Conservation (phyloP, 1,140 invertebrate genomes). For the Tigriopus japonicus region DNA sequence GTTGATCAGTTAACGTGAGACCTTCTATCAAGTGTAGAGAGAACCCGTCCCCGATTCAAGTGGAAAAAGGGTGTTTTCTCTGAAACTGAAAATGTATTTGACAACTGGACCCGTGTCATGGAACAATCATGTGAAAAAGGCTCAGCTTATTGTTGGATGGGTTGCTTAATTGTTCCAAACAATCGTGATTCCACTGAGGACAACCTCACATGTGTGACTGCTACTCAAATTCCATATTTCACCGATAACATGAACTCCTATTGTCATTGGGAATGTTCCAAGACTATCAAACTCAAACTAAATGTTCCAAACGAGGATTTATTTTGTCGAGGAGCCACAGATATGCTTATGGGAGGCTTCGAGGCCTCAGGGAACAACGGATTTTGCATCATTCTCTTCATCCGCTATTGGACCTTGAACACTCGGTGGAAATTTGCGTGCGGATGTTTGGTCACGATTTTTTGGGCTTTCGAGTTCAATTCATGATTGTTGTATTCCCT, state of each 20-base stretch:
- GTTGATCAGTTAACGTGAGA: too few relatives aligned
- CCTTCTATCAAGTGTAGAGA: too few relatives aligned
- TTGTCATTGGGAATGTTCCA: constrained; percentile 3
- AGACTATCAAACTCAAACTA: not conserved
- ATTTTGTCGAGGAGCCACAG: not conserved
- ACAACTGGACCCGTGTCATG: not conserved
- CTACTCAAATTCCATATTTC: not conserved
- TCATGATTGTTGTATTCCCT: too few relatives aligned
- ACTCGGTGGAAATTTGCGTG: constrained; percentile 1
- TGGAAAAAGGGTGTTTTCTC: too few relatives aligned
- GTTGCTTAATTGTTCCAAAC: not conserved
- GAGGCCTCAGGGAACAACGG: not conserved
- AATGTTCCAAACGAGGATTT: not conserved
- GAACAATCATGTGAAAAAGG: not conserved
- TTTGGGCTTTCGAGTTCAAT: not conserved
- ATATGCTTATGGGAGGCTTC: not conserved
- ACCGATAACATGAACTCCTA: not conserved
- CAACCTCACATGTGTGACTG: not conserved
- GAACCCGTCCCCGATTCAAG: too few relatives aligned
- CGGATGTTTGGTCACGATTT: not conserved
- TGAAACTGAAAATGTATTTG: not conserved
- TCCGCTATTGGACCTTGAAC: constrained; percentile 3
- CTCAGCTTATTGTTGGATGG: constrained; percentile 8
- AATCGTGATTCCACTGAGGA: not conserved
- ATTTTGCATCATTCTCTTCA: constrained; percentile 7